Evolutionary conservation across 2,113 vertebrate species (phyloP).

Genomic region (Shinisaurus crocodilurus): DNA sequence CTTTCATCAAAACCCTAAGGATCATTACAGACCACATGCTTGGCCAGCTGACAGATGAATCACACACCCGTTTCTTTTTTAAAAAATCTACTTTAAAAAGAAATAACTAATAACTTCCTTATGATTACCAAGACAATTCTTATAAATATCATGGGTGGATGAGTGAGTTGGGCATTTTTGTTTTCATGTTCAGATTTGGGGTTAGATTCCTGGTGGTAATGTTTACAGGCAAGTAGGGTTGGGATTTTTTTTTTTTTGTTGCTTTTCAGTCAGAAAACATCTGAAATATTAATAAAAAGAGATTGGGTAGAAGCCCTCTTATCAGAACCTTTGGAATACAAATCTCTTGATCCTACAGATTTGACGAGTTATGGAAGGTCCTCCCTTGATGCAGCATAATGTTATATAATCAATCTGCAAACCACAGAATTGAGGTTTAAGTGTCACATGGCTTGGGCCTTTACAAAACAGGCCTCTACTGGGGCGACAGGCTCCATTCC

Average conservation of each 20-base stretch:
- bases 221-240: not conserved
- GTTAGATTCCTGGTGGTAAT: not conserved
- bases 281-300: not conserved
- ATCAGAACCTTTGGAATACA: not conserved
- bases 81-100: not conserved
- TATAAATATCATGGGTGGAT: not conserved
- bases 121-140: not conserved
- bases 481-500: too few species aligned
- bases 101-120: not conserved
- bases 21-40: not conserved
- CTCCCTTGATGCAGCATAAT: not conserved
- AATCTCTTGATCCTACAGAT: not conserved
- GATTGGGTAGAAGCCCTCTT: not conserved
- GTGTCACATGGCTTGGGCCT: too few species aligned
- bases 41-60: conserved; percentile 4
- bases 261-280: not conserved
- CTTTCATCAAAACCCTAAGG: conserved; percentile 1
- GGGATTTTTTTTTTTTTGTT: not conserved
- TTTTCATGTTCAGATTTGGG: not conserved
- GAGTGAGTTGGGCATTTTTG: not conserved
- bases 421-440: too few species aligned
- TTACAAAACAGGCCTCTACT: too few species aligned
- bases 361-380: not conserved
- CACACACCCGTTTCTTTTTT: not conserved
- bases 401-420: too few species aligned